Conservation (phyloP, 2,888 invertebrate genomes). For the Buathra laborator region DNA sequence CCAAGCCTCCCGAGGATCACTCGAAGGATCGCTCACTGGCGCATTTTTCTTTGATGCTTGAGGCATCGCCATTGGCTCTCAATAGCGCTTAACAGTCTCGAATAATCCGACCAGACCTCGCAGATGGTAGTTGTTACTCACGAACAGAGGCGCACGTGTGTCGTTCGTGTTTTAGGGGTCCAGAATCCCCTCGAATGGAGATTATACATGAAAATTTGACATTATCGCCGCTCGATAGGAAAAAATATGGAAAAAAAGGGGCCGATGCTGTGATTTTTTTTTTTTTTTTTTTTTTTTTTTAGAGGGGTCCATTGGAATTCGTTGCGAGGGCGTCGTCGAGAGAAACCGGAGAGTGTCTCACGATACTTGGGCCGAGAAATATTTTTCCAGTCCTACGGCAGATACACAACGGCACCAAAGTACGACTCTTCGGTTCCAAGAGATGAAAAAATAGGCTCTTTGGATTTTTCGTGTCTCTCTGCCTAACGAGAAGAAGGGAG, state of each 20-base stretch:
- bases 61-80: conserved; percentile 33
- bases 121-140: conserved; percentile 66
- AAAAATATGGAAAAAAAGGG: conserved; percentile 35
- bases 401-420: neutral
- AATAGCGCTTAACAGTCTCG: neutral
- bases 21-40: neutral
- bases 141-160: conserved; percentile 56
- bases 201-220: conserved; percentile 45
- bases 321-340: conserved; percentile 35
- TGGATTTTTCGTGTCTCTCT: conserved; percentile 43
- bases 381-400: conserved; percentile 56
- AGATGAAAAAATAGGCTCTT: conserved; percentile 38
- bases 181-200: conserved; percentile 21
- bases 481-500: conserved; percentile 60
- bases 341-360: conserved; percentile 26
- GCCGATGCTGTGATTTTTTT: conserved; percentile 54
- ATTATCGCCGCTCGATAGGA: conserved; percentile 43
- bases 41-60: conserved; percentile 59
- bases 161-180: conserved; percentile 31
- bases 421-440: conserved; percentile 41
- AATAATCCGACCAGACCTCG: conserved; percentile 66
- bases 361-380: conserved; percentile 49
- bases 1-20: conserved; percentile 33
- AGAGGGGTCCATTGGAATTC: conserved; percentile 35
- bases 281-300: conserved; percentile 39